These are phyloP conservation scores for Rhagonycha fulva DNA, from an alignment of 2,888 invertebrate species.

Conservation along the genomic window DNA sequence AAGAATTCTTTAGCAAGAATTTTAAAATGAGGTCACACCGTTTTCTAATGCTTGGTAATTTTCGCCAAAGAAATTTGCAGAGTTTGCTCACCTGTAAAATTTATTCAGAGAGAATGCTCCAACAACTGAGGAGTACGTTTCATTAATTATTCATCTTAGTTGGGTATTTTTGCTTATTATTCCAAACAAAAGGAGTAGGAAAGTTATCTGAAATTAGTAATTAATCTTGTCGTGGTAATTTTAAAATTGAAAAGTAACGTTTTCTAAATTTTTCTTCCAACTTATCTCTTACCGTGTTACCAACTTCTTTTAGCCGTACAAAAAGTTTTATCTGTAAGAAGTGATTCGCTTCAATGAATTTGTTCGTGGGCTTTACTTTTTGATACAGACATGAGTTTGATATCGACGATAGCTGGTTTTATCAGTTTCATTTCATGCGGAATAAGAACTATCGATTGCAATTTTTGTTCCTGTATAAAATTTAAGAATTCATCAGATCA, in stretches of 20 bases:
- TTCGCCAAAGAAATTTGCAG: neutral
- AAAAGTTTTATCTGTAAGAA: neutral
- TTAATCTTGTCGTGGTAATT: neutral
- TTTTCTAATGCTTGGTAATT: conserved; percentile 8
- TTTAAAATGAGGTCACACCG: conserved; percentile 29
- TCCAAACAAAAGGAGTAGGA: neutral
- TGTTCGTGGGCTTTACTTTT: neutral
- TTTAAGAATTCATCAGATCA: neutral
- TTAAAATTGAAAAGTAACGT: neutral
- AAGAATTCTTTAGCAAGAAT: conserved; percentile 28
- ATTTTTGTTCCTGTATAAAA: neutral
- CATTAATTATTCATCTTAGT: neutral
- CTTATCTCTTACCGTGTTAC: neutral
- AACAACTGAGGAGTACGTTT: neutral
- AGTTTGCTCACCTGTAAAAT: conserved; percentile 1
- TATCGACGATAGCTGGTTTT: neutral
- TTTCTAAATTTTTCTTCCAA: neutral
- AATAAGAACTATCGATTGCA: neutral
- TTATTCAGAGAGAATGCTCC: neutral
- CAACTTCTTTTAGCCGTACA: neutral
- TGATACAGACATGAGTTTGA: neutral
- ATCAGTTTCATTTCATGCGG: neutral
- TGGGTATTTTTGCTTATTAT: neutral
- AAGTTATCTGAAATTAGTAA: neutral
- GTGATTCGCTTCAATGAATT: neutral